Evolutionary conservation across 2,797 vertebrate species (phyloP).

Genomic region (Calcarius lapponicus): DNA sequence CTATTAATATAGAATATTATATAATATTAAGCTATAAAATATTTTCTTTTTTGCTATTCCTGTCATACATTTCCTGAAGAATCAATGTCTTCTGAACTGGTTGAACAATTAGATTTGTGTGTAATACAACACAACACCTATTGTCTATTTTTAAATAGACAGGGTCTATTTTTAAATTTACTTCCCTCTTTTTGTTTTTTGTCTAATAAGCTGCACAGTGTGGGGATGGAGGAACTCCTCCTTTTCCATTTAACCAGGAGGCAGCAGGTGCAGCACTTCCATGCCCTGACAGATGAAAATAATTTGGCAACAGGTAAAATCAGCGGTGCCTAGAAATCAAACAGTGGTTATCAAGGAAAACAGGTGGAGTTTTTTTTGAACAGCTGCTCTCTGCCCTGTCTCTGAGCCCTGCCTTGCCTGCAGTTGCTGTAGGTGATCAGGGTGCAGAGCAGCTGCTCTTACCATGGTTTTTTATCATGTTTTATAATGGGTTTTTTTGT

Average conservation of each 20-base stretch:
- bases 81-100: background rate
- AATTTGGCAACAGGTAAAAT: conserved; percentile 32
- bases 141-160: background rate
- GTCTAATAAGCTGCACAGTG: background rate
- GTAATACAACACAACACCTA: background rate
- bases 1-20: background rate
- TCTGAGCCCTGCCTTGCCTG: background rate
- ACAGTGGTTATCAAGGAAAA: conserved; percentile 31
- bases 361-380: background rate
- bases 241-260: conserved; percentile 1
- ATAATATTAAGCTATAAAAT: background rate
- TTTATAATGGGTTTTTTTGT: background rate
- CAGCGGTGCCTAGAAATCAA: conserved; percentile 37
- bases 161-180: conserved; percentile 19
- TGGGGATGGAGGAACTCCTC: background rate
- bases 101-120: background rate
- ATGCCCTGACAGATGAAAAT: conserved; percentile 4
- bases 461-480: background rate
- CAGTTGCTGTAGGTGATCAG: background rate
- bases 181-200: conserved; percentile 10
- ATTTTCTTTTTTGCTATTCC: background rate
- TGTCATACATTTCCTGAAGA: background rate
- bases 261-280: conserved; percentile 41
- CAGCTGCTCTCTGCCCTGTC: background rate
- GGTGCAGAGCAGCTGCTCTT: background rate